Evolutionary conservation across 2,888 invertebrate genomes (phyloP), one percentile per base, ranked within the genome.

Genomic region (Mimas tiliae): DNA sequence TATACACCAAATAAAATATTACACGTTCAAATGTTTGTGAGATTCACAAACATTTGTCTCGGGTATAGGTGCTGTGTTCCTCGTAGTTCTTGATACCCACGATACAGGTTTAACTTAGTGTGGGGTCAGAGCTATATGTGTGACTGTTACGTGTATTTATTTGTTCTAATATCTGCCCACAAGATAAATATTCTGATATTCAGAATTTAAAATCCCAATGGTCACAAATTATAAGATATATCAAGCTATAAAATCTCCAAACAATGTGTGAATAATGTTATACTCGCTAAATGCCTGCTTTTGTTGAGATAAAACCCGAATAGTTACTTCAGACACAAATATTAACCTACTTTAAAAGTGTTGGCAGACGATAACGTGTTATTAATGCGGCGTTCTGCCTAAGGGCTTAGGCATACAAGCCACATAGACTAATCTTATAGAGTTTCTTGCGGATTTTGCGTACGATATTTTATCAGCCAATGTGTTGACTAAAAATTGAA

Each of bases 301-400:
- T 38, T 42, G 50, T 50, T 12, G 42, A 2, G 14, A 1, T 16
- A 53, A 53, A 45, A 19, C 42, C 38, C 58, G 9, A 58, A 75
- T 70, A 68, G 71, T 70, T 71, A 74, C 72, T 70, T 64, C 66
- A 69, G 63, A 67, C 71, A 67, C 67, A 70, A 64, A 51, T 52
- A 50, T 34, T 50, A 58, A 58, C 16, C 47, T 48, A 50, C 42
- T 62, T 62, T 42, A 62, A 64, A 51, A 45, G 11, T 16, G 27
- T 65, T 42, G 58, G 42, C 19, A 58, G 38, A n/a, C 6, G 52
- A 12, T 38, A 19, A 16, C 19, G 14, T 58, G 58, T 58, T 58
- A 19, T 42, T 42, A 9, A 58, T 33, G 52, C 27, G 27, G 27
- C 12, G 7, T 11, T 19, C 38, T 42, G 16, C 16, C 4, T 27